Conservation (phyloP, 1,140 invertebrate genomes). For the Dufourea novaeangliae region DNA sequence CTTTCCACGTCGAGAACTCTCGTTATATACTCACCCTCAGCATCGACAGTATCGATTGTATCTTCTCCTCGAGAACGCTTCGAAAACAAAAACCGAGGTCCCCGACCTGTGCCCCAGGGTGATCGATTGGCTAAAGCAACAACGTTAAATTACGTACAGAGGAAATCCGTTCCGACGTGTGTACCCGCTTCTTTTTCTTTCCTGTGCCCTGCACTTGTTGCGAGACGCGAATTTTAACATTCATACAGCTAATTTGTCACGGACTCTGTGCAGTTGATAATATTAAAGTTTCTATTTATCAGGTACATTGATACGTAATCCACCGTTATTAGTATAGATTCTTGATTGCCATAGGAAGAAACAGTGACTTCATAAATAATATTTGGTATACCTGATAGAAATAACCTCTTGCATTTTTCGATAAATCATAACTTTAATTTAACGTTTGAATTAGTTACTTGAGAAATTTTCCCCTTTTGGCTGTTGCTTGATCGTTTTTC, state of each 20-base stretch:
- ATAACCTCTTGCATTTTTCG: no score
- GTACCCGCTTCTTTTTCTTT: neutral
- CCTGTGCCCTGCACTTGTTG: neutral
- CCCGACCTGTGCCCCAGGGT: slow-evolving; percentile 48
- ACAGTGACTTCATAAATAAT: no score
- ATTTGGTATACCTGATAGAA: no score
- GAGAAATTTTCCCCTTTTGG: no score
- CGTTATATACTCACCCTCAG: slow-evolving; percentile 22
- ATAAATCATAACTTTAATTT: no score
- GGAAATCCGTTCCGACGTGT: slow-evolving; percentile 56
- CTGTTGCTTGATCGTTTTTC: no score
- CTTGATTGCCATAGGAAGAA: no score
- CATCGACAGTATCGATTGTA: slow-evolving; percentile 44
- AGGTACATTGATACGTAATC: no score
- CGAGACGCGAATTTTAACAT: neutral
- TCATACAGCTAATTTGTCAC: neutral
- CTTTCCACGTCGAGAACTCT: slow-evolving; percentile 27
- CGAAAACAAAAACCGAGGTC: slow-evolving; percentile 47
- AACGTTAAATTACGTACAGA: slow-evolving; percentile 48
- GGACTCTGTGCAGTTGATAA: neutral
- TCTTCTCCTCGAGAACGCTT: slow-evolving; percentile 21
- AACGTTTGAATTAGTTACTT: no score
- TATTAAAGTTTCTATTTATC: neutral
- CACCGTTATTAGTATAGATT: no score
- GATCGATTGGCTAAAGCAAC: slow-evolving; percentile 47